A percentile compares a stretch with the other conserved stretches of the same genome.
Evolutionary conservation across 37 sponge, comb jelly and placozoan genomes (phyloP).

Genomic region (Hexactinellida sp.): DNA sequence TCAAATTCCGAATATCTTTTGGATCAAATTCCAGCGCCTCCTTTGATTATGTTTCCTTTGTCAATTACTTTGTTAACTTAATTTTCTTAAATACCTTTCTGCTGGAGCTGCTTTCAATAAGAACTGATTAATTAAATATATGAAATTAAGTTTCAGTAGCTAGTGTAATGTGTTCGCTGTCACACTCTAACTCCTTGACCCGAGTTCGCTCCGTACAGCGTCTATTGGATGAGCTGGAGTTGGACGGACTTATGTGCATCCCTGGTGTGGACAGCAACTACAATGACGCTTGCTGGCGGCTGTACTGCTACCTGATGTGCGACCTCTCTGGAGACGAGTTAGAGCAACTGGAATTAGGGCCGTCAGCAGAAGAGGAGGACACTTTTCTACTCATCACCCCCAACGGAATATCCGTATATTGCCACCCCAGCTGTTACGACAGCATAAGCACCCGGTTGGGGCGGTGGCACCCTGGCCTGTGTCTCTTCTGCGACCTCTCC

Average conservation of each 20-base stretch:
- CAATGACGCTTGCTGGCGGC: not conserved
- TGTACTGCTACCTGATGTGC: not conserved
- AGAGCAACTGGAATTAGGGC: not conserved
- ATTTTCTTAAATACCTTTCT: too few relatives aligned
- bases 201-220: not conserved
- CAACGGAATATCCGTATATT: not conserved
- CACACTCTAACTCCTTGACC: slow-evolving; percentile 11
- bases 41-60: too few relatives aligned
- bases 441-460: not conserved
- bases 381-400: slow-evolving; percentile 10
- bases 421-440: not conserved
- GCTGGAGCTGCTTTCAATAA: too few relatives aligned
- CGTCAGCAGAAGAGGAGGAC: not conserved
- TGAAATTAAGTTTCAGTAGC: too few relatives aligned
- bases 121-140: too few relatives aligned
- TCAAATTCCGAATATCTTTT: too few relatives aligned
- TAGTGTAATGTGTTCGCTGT: not conserved
- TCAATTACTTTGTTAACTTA: too few relatives aligned
- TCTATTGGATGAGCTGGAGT: not conserved
- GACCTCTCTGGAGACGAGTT: not conserved
- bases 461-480: not conserved
- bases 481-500: not conserved
- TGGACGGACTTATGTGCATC: not conserved
- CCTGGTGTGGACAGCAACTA: slow-evolving; percentile 2
- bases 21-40: too few relatives aligned